Base-by-base conservation (phyloP, 2,888 invertebrate genomes). In the Dasypogon diadema region DNA sequence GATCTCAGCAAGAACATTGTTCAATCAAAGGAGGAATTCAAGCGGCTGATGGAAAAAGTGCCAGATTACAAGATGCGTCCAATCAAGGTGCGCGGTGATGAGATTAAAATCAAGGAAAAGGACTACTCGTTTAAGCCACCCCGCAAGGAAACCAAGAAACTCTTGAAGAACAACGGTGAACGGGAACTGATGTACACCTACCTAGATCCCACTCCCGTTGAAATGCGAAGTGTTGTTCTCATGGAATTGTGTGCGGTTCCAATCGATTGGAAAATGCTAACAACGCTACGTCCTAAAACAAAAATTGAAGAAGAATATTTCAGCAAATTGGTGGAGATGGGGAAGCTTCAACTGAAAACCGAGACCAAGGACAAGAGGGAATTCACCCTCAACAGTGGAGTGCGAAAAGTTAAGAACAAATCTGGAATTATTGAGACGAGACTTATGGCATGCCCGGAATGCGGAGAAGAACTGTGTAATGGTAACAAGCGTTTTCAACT, bases 211-310 rank as follows among this genome's bases (percentile, higher is more conserved):
- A 88, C 95, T 78, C 96, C 96, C 1, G 87, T 88, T 0, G 95
- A 95, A 84, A 95, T 96, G 96, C 89, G 83, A 77, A 82, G 82
- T 30, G 81, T 86, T 55, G 80, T 82, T 1, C 80, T 86, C 0
- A 81, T 82, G 80, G 96, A 96, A 81, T 87, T 96, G 63, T 93
- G 93, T 81, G 89, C 92, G 8, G 95, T 96, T 16, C 91, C 94
- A 42, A 97, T 97, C 78, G 95, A 95, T 83, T 97, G 96, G 96
- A 91, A 93, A 84, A 96, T 97, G 96, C 87, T 97, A 75, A 96
- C 96, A 12, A 92, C 93, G n/a, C 85, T 93, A 26, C 88, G 96
- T 80, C 96, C 96, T 0, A 95, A 95, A 84, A 89, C 90, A 30
- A 93, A 93, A 82, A 85, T 91, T 22, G 96, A 97, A 81, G 96